Conservation (phyloP, 1,140 invertebrate genomes). For the Cydia strobilella region DNA sequence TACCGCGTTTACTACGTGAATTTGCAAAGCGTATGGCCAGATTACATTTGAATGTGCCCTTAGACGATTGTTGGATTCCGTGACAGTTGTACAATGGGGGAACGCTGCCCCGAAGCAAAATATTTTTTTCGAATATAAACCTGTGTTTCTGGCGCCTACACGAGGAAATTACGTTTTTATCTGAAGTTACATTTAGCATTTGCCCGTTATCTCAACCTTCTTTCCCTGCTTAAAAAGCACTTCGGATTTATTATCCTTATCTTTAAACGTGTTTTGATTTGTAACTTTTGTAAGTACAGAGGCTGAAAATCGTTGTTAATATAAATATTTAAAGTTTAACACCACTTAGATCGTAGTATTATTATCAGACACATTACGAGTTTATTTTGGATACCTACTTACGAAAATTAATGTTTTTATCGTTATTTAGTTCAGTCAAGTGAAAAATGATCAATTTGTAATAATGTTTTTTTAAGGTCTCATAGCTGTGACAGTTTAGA, state of each 20-base stretch:
- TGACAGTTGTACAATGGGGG: conserved; percentile 59
- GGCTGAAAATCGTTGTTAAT: not conserved
- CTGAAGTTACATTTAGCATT: conserved; percentile 40
- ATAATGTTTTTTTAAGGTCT: not conserved
- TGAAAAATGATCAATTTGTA: too few species aligned
- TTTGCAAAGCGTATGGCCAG: conserved; percentile 64
- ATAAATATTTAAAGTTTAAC: too few species aligned
- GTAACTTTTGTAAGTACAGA: conserved; percentile 15
- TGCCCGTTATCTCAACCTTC: conserved; percentile 36
- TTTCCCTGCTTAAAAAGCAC: conserved; percentile 27
- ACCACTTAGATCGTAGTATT: too few species aligned
- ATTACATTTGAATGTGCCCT: conserved; percentile 70
- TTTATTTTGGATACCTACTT: too few species aligned
- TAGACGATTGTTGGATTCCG: conserved; percentile 64
- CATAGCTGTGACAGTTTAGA: not conserved
- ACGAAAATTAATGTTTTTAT: too few species aligned
- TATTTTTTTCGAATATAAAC: conserved; percentile 52
- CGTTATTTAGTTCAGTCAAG: too few species aligned
- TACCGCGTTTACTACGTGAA: conserved; percentile 54
- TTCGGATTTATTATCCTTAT: conserved; percentile 26
- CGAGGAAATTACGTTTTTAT: conserved; percentile 45
- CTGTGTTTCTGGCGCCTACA: conserved; percentile 38
- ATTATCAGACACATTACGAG: too few species aligned
- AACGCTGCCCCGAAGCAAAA: conserved; percentile 47
- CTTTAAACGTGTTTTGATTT: conserved; percentile 19